phyloP scores from a whole-genome alignment of 2,113 vertebrate species.

The Reinhardtius hippoglossoides region DNA sequence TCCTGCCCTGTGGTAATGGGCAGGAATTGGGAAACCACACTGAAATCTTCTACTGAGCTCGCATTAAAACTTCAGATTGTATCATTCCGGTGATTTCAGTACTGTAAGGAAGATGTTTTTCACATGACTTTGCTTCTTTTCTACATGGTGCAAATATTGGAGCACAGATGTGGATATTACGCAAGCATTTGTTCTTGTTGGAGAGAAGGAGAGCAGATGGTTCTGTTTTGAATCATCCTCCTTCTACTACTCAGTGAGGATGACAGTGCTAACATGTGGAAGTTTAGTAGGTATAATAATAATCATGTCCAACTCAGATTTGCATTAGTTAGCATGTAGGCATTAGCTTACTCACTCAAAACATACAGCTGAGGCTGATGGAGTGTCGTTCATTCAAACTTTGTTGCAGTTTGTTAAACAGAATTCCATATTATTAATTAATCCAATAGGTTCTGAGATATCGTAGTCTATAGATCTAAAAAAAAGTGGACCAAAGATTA shows the following conservation, averaged over 20 bases:
- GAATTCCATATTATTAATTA: not conserved
- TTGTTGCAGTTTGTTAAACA: too few relatives aligned
- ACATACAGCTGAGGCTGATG: not conserved
- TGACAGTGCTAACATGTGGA: too few relatives aligned
- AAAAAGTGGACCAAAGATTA: too few relatives aligned
- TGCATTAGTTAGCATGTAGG: not conserved
- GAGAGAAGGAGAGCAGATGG: not conserved
- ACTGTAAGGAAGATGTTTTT: not conserved
- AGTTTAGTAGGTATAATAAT: not conserved
- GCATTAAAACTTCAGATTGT: not conserved
- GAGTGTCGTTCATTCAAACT: too few relatives aligned
- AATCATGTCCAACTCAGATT: not conserved
- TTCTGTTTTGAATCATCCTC: too few relatives aligned
- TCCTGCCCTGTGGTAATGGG: not conserved
- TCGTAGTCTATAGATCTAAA: too few relatives aligned
- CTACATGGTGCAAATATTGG: not conserved
- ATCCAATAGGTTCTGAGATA: not conserved
- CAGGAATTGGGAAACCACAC: too few relatives aligned
- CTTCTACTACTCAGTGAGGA: too few relatives aligned
- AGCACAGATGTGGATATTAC: not conserved
- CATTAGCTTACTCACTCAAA: not conserved
- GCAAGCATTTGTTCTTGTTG: not conserved
- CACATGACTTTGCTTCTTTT: not conserved
- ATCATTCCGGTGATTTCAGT: too few relatives aligned
- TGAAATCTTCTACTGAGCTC: not conserved